Conservation (phyloP, 2,888 invertebrate species). For the Thymelicus acteon region DNA sequence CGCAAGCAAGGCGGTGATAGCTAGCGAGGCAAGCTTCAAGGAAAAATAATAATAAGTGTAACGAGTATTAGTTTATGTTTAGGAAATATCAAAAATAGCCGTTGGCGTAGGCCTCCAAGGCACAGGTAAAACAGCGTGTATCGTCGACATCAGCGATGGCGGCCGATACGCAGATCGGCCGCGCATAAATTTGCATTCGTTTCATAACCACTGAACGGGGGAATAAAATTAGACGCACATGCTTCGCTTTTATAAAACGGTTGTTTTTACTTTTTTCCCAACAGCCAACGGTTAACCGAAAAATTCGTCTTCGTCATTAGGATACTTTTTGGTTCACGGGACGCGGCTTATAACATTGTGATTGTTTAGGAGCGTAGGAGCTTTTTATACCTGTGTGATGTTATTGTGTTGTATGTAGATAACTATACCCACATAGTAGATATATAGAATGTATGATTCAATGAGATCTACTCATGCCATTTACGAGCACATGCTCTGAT, state of each 20-base stretch:
- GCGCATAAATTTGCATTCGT: conserved; percentile 82
- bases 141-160: conserved; percentile 53
- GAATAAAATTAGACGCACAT: conserved; percentile 83
- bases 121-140: conserved; percentile 45
- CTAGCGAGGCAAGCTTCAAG: too few relatives aligned
- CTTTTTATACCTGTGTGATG: too few relatives aligned
- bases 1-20: too few relatives aligned
- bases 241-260: conserved; percentile 70
- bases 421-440: not conserved
- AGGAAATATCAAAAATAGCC: conserved; percentile 15
- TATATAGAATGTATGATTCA: too few relatives aligned
- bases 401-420: too few relatives aligned
- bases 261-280: conserved; percentile 66
- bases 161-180: conserved; percentile 59
- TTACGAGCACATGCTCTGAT: too few relatives aligned
- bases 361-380: too few relatives aligned
- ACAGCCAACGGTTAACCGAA: conserved; percentile 61
- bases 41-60: too few relatives aligned
- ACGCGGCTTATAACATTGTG: not conserved
- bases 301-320: conserved; percentile 31
- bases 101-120: conserved; percentile 31
- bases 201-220: conserved; percentile 83
- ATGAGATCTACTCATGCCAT: too few relatives aligned
- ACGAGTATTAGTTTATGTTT: conserved; percentile 2
- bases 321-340: conserved; percentile 21